These are phyloP conservation scores for Molorchus minor DNA, from an alignment of 2,888 invertebrate species.

Conservation along the genomic window DNA sequence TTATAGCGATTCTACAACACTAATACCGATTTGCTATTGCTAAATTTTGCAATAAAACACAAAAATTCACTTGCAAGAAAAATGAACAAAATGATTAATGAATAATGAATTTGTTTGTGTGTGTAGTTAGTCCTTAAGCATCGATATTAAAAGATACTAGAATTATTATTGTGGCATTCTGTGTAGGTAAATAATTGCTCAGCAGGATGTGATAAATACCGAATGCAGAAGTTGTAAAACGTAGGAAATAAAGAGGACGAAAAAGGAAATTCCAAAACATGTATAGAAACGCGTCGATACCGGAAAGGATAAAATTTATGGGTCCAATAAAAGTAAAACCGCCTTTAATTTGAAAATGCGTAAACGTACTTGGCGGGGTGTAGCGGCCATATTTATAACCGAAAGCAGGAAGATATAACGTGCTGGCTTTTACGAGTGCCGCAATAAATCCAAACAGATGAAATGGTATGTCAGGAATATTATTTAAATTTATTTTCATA, in stretches of 20 bases:
- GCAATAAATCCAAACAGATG: conserved; percentile 59
- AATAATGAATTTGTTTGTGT: too few relatives aligned
- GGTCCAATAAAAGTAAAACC: conserved; percentile 16
- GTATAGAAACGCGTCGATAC: conserved; percentile 12
- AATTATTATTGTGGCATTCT: too few relatives aligned
- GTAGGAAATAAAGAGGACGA: background rate
- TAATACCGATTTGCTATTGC: too few relatives aligned
- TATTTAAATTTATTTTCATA: conserved; percentile 42
- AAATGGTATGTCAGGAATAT: conserved; percentile 56
- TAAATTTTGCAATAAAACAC: too few relatives aligned
- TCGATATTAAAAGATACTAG: too few relatives aligned
- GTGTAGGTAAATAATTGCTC: too few relatives aligned
- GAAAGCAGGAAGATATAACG: conserved; percentile 45
- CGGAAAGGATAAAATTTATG: conserved; percentile 15
- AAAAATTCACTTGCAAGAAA: too few relatives aligned
- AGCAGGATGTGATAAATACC: too few relatives aligned
- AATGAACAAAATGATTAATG: too few relatives aligned
- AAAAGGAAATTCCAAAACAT: background rate
- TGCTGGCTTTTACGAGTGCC: conserved; percentile 55
- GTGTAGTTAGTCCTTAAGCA: too few relatives aligned
- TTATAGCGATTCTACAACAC: too few relatives aligned
- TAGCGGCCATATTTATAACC: conserved; percentile 42
- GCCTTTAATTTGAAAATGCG: conserved; percentile 27
- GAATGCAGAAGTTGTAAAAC: too few relatives aligned
- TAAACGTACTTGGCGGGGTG: conserved; percentile 22